Base-by-base conservation (phyloP, 2,888 invertebrate species). In the Ecliptopera silaceata region DNA sequence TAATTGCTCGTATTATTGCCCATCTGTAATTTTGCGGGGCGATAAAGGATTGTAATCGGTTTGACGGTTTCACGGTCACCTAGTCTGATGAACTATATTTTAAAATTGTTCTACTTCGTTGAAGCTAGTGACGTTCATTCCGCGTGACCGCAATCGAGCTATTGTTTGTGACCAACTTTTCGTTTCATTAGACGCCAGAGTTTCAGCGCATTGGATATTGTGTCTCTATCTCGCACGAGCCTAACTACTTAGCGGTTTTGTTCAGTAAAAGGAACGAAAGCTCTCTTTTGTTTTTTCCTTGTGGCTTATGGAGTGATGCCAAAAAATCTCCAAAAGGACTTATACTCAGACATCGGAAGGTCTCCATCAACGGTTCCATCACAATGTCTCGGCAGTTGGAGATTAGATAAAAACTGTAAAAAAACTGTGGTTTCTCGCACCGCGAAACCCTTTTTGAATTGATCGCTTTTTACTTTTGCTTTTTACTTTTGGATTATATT, bases 401-500 rank as follows among this genome's bases (percentile, higher is more conserved):
- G 80, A 84, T 84, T 79, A 83, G 77, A 59, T 50, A 59, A 59
- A 48, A 58, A 49, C 45, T 53, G 39, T 45, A 58, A 78, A 79
- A 22, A 82, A 79, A 79, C 75, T 81, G 85, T 74, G 85, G 88
- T 84, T 77, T 72, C 69, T 72, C 66, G 58, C 67, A 74, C 77
- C 79, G 79, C 77, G 64, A 76, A 84, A 80, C 78, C 82, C 79
- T 77, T 86, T 84, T 79, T 79, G 69, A 71, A 73, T 65, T 56
- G 56, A 61, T 67, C 61, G 26, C 59, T 62, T 75, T 77, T 79
- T 74, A 79, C 76, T 80, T 87, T 81, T 63, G 82, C 82, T 82
- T 87, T 88, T n/a, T n/a, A n/a, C n/a, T n/a, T n/a, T 86, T 83
- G 79, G 88, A 87, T 88, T 88, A 88, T 79, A 83, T 84, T 82